These are phyloP conservation scores for Galerucella pusilla DNA, from an alignment of 2,888 invertebrate genomes.

Conservation along the genomic window DNA sequence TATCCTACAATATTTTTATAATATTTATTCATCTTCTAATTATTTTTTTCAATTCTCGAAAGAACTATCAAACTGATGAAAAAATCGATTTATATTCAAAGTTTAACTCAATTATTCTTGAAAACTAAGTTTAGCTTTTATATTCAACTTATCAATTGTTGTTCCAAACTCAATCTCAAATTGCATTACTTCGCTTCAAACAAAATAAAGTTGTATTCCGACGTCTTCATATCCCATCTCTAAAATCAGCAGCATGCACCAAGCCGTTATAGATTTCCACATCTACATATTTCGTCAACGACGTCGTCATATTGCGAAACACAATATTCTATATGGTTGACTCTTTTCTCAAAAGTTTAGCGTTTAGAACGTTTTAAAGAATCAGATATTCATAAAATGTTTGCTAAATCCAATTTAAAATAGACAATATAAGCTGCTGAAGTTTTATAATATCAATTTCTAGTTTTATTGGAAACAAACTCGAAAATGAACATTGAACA, in stretches of 20 bases:
- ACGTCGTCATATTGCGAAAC: constrained; percentile 27
- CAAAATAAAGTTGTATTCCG: too few relatives aligned
- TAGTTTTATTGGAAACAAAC: background rate
- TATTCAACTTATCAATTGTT: too few relatives aligned
- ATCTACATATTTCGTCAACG: constrained; percentile 22
- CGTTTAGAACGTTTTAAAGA: constrained; percentile 22
- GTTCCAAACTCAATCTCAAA: too few relatives aligned
- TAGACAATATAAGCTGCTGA: constrained; percentile 9
- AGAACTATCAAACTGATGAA: too few relatives aligned
- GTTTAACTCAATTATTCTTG: too few relatives aligned
- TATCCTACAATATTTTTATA: too few relatives aligned
- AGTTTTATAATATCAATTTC: background rate
- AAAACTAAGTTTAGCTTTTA: too few relatives aligned
- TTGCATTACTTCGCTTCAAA: too few relatives aligned
- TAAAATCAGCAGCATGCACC: constrained; percentile 1
- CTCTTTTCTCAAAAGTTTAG: constrained; percentile 22
- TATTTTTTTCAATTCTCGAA: too few relatives aligned
- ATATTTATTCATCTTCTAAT: too few relatives aligned
- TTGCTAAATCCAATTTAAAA: constrained; percentile 26
- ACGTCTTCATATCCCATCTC: background rate
- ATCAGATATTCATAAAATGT: constrained; percentile 32
- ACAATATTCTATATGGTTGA: constrained; percentile 29
- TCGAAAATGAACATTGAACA: background rate
- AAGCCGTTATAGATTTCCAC: constrained; percentile 14
- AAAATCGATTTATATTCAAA: too few relatives aligned